Evolutionary conservation across 2,888 invertebrate species (phyloP).

Genomic region (Ochlodes sylvanus): DNA sequence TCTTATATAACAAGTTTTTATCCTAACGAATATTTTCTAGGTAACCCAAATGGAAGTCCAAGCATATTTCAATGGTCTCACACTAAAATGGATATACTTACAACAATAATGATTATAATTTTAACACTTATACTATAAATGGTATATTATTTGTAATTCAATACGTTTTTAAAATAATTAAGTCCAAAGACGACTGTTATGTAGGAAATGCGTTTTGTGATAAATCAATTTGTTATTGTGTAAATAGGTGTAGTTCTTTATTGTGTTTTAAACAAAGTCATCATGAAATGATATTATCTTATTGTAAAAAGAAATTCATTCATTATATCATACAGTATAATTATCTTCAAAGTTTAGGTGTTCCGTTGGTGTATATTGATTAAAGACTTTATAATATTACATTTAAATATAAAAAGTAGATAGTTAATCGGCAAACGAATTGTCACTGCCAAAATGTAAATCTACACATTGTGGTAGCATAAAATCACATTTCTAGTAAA

Average conservation of each 20-base stretch:
- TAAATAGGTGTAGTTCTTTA: slow-evolving; percentile 64
- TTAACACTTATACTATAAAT: slow-evolving; percentile 50
- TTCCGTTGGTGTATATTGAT: slow-evolving; percentile 37
- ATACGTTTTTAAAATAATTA: slow-evolving; percentile 54
- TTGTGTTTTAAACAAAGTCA: slow-evolving; percentile 57
- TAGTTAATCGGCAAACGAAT: slow-evolving; percentile 48
- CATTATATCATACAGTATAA: slow-evolving; percentile 20
- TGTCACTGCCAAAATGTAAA: slow-evolving; percentile 77
- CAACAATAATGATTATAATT: slow-evolving; percentile 62
- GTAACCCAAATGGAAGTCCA: slow-evolving; percentile 83
- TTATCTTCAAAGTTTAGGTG: slow-evolving; percentile 16
- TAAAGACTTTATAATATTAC: slow-evolving; percentile 43
- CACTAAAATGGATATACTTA: slow-evolving; percentile 70
- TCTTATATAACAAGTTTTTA: slow-evolving; percentile 58
- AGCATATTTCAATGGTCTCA: slow-evolving; percentile 74
- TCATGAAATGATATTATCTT: slow-evolving; percentile 60
- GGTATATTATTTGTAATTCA: slow-evolving; percentile 42
- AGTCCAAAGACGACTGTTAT: slow-evolving; percentile 78
- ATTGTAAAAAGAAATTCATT: slow-evolving; percentile 39
- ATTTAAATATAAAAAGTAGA: slow-evolving; percentile 45
- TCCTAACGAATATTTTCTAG: slow-evolving; percentile 78
- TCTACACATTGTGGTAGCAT: slow-evolving; percentile 54
- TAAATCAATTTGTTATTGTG: slow-evolving; percentile 73
- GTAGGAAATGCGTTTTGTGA: slow-evolving; percentile 75
- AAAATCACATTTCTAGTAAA: slow-evolving; percentile 33